Base-by-base conservation (phyloP, 2,797 vertebrate species). In the Tinamus major region DNA sequence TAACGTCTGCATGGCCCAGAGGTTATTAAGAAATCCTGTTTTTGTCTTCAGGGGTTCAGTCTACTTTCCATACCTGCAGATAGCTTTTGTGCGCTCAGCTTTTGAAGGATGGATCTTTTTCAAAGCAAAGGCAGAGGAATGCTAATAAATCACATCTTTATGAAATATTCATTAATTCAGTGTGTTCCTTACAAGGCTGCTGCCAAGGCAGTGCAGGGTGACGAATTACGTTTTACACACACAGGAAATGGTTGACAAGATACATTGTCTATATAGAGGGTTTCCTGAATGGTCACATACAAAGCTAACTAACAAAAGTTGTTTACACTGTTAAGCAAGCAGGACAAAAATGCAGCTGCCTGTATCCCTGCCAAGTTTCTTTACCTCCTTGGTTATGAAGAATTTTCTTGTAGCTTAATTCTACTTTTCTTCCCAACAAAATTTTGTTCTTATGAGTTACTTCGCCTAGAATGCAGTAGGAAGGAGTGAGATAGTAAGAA, bases 141-240 rank as follows among this genome's bases (percentile, higher is more conserved):
- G 63, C 76, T 96, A 97, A 98, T 97, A 98, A 97, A 97, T 98
- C 97, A 96, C 90, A 96, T 95, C 93, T 96, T 96, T 96, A 98
- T 98, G 96, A 98, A 98, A 97, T 97, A 98, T 97, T 97, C 96
- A 97, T 98, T 96, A 91, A 89, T 97, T 96, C 94, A 90, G 76
- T 90, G 90, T 94, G 87, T 92, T 96, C 90, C 95, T 96, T 96
- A 96, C 87, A 97, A 97, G 94, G 68, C 81, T 94, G 96, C 95
- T 97, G 95, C 95, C 94, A 96, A 94, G 71, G 56, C 96, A 97
- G 94, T 17, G 3, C 95, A 93, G 96, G 95, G 94, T 97, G 97
- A 97, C 92, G 82, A 96, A 97, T 97, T 96, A 90, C 95, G 95
- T 97, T 96, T 96, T 95, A 71, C 90, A 94, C 90, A 96, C 91